Base-by-base conservation (phyloP, 30 jellyfish, hydroid and myxozoan genomes). In the Aurelia aurita complex sp. Pacific region DNA sequence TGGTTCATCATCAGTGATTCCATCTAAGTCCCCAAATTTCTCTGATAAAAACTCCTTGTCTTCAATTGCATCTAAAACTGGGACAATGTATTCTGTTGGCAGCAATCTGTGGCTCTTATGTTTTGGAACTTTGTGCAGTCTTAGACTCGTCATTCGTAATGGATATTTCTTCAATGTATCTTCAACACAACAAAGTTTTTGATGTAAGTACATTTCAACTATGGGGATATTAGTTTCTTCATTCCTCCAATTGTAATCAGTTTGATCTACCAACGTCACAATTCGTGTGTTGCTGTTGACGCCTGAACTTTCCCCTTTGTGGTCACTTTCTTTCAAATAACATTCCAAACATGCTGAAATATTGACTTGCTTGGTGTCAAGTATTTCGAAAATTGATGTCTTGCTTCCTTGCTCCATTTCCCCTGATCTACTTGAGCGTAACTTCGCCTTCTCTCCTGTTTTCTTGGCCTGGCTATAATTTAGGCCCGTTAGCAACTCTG, bases 161-260 rank as follows among this genome's bases (percentile, higher is more conserved):
- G 81, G 87, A 32, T 72, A 77, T 15, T 23, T 18, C 65, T 35
- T 62, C 7, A 83, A 69, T 19, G 33, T 19, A 1, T 83, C 75
- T 83, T 73, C 92, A 52, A 55, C 38, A 57, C 82, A 73, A 50
- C 69, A 13, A 13, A 77, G 57, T 29, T 83, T 83, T 43, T 83
- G 92, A 32, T 83, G 92, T 16, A 83, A 57, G 57, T 83, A 83
- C 92, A 83, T 83, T 62, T 83, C 92, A 64, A 83, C 34, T 4
- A 77, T 55, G 46, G 80, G 88, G n/a, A 34, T n/a, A 11, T 23
- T 62, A 2, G 32, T 32, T 13, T 64, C 70, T n/a, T 34, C 51
- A 62, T 59, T 18, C 14, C 75, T 6, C n/a, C 64, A 69, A 15
- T 29, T 43, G 23, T 61, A n/a, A 54, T 34, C 7, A 9, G 12